phyloP scores from a whole-genome alignment of 2,888 invertebrate species.

The Thecophora atra region DNA sequence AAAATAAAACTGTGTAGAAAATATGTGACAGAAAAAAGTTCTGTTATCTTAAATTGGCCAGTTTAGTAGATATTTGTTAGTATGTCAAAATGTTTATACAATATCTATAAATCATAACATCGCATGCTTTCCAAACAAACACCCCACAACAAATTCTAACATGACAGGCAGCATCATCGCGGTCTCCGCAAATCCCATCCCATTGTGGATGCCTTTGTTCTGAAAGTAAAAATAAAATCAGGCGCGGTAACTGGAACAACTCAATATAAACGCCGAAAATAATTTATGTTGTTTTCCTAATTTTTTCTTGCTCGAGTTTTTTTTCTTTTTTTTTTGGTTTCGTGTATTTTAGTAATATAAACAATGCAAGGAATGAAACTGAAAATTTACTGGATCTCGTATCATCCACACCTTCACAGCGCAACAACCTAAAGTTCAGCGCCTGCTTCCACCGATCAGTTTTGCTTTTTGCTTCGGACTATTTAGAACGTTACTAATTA shows the following conservation, averaged over 20 bases:
- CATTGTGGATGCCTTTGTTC: neutral
- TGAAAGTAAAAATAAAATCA: neutral
- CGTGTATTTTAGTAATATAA: conserved; percentile 26
- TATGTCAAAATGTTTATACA: conserved; percentile 34
- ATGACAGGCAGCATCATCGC: neutral
- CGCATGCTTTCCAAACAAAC: neutral
- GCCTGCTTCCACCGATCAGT: conserved; percentile 35
- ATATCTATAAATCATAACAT: conserved; percentile 31
- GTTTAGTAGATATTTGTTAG: neutral
- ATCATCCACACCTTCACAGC: conserved; percentile 28
- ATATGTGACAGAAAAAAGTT: too few species aligned
- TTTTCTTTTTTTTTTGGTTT: conserved; percentile 3
- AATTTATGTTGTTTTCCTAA: conserved; percentile 37
- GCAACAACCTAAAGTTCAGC: conserved; percentile 22
- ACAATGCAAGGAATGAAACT: conserved; percentile 21
- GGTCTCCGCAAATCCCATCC: neutral
- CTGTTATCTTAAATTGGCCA: too few species aligned
- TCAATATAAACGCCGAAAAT: conserved; percentile 40
- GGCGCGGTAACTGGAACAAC: conserved; percentile 34
- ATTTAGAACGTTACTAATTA: conserved; percentile 34
- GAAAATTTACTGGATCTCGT: conserved; percentile 28
- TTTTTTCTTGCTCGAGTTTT: conserved; percentile 9
- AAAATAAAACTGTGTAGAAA: too few species aligned
- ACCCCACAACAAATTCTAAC: neutral
- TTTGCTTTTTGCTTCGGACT: conserved; percentile 37